These are phyloP conservation scores for Synergus japonicus DNA, from an alignment of 2,888 invertebrate species.

Conservation along the genomic window DNA sequence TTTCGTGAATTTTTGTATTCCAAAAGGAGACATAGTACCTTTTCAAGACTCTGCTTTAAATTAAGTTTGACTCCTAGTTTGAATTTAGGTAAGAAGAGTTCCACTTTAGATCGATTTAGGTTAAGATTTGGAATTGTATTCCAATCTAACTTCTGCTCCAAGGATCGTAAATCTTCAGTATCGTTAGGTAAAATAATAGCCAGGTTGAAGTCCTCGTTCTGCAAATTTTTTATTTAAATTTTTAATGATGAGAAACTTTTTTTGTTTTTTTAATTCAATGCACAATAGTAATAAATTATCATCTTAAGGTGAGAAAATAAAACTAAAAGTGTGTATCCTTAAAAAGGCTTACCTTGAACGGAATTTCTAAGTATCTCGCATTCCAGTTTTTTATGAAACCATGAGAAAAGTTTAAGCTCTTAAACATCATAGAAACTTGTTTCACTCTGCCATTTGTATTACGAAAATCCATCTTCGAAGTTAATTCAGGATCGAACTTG, in stretches of 20 bases:
- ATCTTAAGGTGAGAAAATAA: too few species aligned
- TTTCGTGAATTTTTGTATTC: neutral
- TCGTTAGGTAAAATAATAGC: constrained; percentile 86
- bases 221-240: constrained; percentile 18
- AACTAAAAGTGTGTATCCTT: neutral
- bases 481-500: constrained; percentile 80
- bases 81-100: constrained; percentile 78
- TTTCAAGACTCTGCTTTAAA: constrained; percentile 70
- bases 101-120: constrained; percentile 63
- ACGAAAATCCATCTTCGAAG: constrained; percentile 81
- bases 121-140: constrained; percentile 65
- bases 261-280: neutral
- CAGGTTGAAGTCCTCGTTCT: constrained; percentile 85
- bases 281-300: neutral
- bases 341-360: constrained; percentile 80
- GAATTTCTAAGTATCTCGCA: constrained; percentile 84
- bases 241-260: too few species aligned
- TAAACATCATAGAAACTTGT: constrained; percentile 86
- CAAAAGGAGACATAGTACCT: constrained; percentile 65
- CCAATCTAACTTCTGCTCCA: constrained; percentile 76
- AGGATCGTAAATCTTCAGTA: constrained; percentile 79
- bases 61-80: constrained; percentile 77
- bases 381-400: constrained; percentile 79
- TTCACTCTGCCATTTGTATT: constrained; percentile 79
- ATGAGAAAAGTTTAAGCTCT: constrained; percentile 79